Conservation (phyloP, 2,113 vertebrate genomes). For the Tachysurus fulvidraco region DNA sequence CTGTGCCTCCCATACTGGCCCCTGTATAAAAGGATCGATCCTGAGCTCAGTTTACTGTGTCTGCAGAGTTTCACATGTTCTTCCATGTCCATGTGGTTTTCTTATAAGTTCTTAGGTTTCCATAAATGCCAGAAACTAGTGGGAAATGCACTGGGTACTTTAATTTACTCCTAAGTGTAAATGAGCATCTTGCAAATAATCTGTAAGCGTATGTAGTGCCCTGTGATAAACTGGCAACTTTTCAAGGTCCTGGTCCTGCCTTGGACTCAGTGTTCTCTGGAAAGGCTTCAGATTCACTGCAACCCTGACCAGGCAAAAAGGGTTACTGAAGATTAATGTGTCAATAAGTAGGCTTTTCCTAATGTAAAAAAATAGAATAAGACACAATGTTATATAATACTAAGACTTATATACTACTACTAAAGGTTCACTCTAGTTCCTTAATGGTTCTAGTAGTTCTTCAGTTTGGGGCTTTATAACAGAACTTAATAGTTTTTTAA, state of each 20-base stretch:
- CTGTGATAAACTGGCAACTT: not conserved
- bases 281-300: not conserved
- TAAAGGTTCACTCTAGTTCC: not conserved
- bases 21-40: not conserved
- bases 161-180: not conserved
- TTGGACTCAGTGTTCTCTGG: slow-evolving; percentile 2
- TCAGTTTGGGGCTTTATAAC: not conserved
- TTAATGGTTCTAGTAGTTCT: not conserved
- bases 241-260: slow-evolving; percentile 2
- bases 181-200: not conserved
- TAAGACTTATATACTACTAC: not conserved
- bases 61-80: not conserved
- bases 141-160: not conserved
- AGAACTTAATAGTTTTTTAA: not conserved
- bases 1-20: not conserved
- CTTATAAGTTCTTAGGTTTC: not conserved
- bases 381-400: not conserved
- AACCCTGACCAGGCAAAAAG: not conserved
- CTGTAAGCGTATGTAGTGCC: too few relatives aligned
- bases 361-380: not conserved
- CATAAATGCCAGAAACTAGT: not conserved
- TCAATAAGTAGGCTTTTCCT: not conserved
- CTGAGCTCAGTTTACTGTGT: not conserved
- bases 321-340: slow-evolving; percentile 9
- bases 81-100: not conserved